A percentile compares a stretch with the other conserved stretches of the same genome.
These are phyloP conservation scores for Corvus hawaiiensis DNA, from an alignment of 2,113 vertebrate genomes.

Conservation along the genomic window DNA sequence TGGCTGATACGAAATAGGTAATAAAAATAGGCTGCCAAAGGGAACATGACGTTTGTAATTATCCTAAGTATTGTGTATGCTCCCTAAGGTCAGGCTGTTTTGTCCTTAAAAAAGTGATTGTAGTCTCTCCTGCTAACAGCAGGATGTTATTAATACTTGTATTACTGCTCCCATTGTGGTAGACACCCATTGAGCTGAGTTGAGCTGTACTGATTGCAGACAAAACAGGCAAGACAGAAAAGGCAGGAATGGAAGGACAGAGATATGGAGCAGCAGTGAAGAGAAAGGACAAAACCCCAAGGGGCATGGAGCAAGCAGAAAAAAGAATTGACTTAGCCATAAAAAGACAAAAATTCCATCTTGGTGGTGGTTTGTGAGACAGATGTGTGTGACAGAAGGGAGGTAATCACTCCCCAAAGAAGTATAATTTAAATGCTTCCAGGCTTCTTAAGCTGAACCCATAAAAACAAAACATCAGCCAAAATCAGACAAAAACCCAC, in stretches of 20 bases:
- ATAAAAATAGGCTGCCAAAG: conserved; percentile 52
- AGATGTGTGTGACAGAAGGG: not conserved
- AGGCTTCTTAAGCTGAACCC: not conserved
- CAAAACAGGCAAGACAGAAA: not conserved
- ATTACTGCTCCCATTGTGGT: not conserved
- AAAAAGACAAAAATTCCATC: not conserved
- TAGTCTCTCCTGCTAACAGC: not conserved
- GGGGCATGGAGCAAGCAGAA: not conserved
- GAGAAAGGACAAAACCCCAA: not conserved
- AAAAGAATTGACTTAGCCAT: not conserved
- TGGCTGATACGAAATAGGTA: conserved; percentile 31
- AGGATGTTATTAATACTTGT: conserved; percentile 16
- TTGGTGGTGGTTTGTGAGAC: not conserved
- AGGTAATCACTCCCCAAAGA: not conserved
- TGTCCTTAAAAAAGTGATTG: conserved; percentile 24
- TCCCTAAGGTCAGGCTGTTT: conserved; percentile 26
- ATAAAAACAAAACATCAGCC: not conserved
- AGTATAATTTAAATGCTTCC: not conserved
- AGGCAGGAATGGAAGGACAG: not conserved
- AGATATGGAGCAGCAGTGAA: not conserved
- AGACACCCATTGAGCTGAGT: not conserved
- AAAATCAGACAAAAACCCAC: not conserved
- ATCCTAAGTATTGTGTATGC: conserved; percentile 5
- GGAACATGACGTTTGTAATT: conserved; percentile 42
- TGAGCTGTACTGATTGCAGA: not conserved